Conservation (phyloP, 2,888 invertebrate species). For the Lasioglossum marginatum region DNA sequence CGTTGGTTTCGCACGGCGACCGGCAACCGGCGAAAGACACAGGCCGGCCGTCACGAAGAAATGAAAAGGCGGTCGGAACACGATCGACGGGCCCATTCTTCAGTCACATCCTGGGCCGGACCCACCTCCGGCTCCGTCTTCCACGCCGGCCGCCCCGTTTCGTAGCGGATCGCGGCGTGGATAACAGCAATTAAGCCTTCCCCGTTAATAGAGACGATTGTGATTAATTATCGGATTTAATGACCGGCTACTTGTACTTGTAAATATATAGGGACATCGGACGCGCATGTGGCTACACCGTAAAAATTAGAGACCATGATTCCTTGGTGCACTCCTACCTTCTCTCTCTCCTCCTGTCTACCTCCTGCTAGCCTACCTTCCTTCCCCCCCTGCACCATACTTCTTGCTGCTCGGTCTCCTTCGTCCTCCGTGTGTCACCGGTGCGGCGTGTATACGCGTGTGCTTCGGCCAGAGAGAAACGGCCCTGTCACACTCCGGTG, state of each 20-base stretch:
- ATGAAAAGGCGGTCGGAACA: conserved; percentile 58
- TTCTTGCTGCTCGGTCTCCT: conserved; percentile 18
- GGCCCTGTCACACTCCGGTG: conserved; percentile 82
- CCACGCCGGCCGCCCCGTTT: conserved; percentile 53
- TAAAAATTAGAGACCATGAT: conserved; percentile 83
- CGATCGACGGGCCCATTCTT: conserved; percentile 76
- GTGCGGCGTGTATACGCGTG: conserved; percentile 59
- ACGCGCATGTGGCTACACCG: conserved; percentile 78
- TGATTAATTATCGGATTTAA: conserved; percentile 84
- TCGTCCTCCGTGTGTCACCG: conserved; percentile 66
- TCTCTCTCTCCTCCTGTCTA: conserved; percentile 24
- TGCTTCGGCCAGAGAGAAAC: conserved; percentile 74
- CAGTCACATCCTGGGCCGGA: conserved; percentile 77
- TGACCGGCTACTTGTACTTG: conserved; percentile 81
- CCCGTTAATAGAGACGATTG: conserved; percentile 84
- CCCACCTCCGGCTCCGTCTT: conserved; percentile 58
- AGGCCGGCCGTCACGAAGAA: conserved; percentile 33
- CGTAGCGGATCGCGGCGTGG: conserved; percentile 76
- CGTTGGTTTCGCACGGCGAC: conserved; percentile 72
- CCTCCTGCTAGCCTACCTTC: conserved; percentile 36
- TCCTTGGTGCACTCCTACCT: conserved; percentile 68
- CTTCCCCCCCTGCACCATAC: not conserved
- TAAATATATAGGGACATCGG: conserved; percentile 77
- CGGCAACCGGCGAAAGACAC: conserved; percentile 53
- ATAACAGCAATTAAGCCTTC: conserved; percentile 83